Evolutionary conservation across 2,113 vertebrate species (phyloP), one percentile per base, ranked within the genome.

Genomic region (Mesembrinibis cayennensis): DNA sequence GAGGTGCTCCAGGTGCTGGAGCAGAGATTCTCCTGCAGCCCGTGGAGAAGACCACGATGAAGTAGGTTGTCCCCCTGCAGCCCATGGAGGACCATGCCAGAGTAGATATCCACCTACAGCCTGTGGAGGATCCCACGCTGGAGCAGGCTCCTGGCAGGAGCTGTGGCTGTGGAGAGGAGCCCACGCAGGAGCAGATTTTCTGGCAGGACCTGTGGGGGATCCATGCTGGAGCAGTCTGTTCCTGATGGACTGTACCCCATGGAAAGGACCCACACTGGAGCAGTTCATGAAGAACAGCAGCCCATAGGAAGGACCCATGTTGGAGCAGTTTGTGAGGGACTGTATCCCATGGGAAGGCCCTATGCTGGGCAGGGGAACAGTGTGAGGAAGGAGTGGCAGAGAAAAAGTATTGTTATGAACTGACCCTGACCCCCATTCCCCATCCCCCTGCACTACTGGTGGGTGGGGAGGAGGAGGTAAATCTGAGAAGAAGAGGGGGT

Each of bases 101-200:
- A 69, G 45, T 19, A 69, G 21, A 36, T 78, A 69, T 16, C 32
- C 30, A 21, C 34, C 26, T 88, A 38, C 30, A 70, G 78, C 44
- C 42, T 12, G 4, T 16, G 20, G 27, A 17, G 29, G 32, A 52
- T 20, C 9, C 29, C 14, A 4, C 5, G 13, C 38, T 50, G 62
- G 50, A 70, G 55, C 6, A 49, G 50, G 34, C 2, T 79, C 47
- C 34, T 59, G 72, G n/a, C 18, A 27, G 62, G 50, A 74, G 23
- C n/a, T 74, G 55, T 27, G 40, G 40, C 13, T 6, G 5, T 50
- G 11, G 19, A 70, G 20, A 72, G 34, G 14, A 74, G 25, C 14
- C 12, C 0, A 3, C 0, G 4, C 15, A 32, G 40, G 11, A 71
- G 16, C 0, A 0, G 32, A 18, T 50, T 70, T 80, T 15, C 36